Evolutionary conservation across 2,797 vertebrate species (phyloP).

Genomic region (Coccyzus lansbergi): DNA sequence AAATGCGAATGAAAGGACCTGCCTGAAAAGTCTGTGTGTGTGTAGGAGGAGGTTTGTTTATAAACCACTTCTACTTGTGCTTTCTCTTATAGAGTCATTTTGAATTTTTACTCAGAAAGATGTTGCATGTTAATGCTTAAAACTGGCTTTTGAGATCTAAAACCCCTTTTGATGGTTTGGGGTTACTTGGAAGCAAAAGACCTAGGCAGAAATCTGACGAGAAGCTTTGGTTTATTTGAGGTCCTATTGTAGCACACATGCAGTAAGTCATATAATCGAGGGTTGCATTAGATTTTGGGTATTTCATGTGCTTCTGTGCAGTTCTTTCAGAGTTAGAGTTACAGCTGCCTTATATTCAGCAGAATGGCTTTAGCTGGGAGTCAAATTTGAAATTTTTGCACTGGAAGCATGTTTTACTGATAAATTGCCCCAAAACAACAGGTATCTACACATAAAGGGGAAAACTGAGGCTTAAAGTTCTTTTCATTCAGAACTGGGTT

Average conservation of each 20-base stretch:
- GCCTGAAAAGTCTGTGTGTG: background rate
- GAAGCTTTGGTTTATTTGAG: background rate
- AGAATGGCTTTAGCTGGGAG: background rate
- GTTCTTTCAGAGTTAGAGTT: background rate
- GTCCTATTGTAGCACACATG: background rate
- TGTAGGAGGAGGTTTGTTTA: constrained; percentile 28
- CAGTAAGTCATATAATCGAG: background rate
- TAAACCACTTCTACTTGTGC: background rate
- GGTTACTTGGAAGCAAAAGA: background rate
- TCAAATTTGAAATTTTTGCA: background rate
- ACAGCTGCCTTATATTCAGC: background rate
- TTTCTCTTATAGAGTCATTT: background rate
- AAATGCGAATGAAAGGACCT: background rate
- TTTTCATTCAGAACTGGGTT: background rate
- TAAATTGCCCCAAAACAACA: constrained; percentile 21
- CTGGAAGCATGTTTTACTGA: background rate
- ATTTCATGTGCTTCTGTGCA: background rate
- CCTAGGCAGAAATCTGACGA: background rate
- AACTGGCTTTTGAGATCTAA: background rate
- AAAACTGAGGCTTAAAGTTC: background rate
- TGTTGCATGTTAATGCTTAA: background rate
- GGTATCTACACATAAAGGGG: background rate
- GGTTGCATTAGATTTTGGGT: background rate
- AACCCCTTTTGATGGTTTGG: background rate
- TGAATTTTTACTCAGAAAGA: background rate